A percentile compares a stretch with the other conserved stretches of the same genome.
Evolutionary conservation across 1,140 invertebrate species (phyloP).

Genomic region (Brachionus paranguensis): DNA sequence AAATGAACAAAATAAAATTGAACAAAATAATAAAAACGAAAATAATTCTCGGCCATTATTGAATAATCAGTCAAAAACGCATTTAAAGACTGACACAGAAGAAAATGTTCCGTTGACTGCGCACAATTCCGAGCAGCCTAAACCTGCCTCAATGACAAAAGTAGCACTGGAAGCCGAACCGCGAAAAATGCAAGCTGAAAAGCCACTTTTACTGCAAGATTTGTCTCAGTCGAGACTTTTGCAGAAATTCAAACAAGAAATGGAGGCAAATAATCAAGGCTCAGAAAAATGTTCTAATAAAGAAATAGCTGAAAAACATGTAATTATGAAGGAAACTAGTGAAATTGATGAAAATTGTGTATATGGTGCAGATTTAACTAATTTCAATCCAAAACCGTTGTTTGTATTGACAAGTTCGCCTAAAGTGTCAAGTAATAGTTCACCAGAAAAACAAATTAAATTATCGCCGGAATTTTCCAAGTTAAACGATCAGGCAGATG

Average conservation of each 20-base stretch:
- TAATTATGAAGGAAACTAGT: neutral
- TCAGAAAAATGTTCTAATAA: neutral
- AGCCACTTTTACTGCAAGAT: conserved; percentile 7
- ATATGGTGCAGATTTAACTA: neutral
- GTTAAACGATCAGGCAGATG: neutral
- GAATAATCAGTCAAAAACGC: neutral
- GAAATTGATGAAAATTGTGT: neutral
- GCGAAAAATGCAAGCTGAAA: conserved; percentile 32
- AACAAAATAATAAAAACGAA: neutral
- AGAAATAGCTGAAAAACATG: neutral
- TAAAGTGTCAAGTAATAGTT: neutral
- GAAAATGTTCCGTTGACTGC: neutral
- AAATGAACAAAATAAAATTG: neutral
- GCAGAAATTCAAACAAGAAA: conserved; percentile 28
- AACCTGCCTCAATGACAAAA: neutral
- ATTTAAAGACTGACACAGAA: neutral
- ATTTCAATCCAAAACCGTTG: neutral
- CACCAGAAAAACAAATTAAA: neutral
- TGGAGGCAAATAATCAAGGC: neutral
- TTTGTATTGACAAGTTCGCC: neutral
- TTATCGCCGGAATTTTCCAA: neutral
- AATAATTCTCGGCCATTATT: neutral
- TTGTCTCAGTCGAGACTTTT: conserved; percentile 29
- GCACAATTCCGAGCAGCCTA: neutral
- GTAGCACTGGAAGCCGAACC: neutral